phyloP scores from a whole-genome alignment of 2,113 vertebrate species.

The Gracilinanus agilis region DNA sequence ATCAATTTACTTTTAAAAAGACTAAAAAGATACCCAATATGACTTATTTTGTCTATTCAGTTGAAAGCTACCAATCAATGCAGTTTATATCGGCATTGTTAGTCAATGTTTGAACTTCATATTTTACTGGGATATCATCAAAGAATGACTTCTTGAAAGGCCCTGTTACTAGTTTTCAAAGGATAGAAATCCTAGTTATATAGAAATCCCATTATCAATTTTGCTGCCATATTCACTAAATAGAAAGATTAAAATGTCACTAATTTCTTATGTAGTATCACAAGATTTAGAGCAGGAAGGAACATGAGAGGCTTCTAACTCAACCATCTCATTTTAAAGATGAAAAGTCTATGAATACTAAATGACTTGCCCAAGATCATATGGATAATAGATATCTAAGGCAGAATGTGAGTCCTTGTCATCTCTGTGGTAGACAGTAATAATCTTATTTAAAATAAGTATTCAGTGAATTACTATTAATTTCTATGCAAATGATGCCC shows the following conservation, averaged over 20 bases:
- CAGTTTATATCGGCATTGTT: not conserved
- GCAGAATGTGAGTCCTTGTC: not conserved
- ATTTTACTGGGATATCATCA: not conserved
- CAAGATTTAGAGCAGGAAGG: not conserved
- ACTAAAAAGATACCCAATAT: not conserved
- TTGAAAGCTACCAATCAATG: not conserved
- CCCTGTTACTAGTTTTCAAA: not conserved
- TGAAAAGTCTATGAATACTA: not conserved
- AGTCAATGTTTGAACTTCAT: not conserved
- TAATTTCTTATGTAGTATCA: not conserved
- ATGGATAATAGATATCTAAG: not conserved
- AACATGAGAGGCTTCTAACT: not conserved
- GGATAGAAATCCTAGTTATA: constrained; percentile 21
- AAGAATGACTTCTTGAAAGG: constrained; percentile 23
- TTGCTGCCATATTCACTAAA: not conserved
- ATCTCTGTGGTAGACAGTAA: not conserved
- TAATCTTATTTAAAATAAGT: not conserved
- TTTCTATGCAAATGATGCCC: not conserved
- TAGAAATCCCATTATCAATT: constrained; percentile 13
- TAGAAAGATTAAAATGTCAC: not conserved
- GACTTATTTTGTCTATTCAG: not conserved
- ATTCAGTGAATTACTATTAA: not conserved
- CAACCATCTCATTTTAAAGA: not conserved
- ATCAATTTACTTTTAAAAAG: constrained; percentile 2
- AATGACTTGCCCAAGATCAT: not conserved